Percentiles rank a stretch among this genome's conserved stretches.
Evolutionary conservation across 2,797 vertebrate species (phyloP).

Genomic region (Anguilla megastoma): DNA sequence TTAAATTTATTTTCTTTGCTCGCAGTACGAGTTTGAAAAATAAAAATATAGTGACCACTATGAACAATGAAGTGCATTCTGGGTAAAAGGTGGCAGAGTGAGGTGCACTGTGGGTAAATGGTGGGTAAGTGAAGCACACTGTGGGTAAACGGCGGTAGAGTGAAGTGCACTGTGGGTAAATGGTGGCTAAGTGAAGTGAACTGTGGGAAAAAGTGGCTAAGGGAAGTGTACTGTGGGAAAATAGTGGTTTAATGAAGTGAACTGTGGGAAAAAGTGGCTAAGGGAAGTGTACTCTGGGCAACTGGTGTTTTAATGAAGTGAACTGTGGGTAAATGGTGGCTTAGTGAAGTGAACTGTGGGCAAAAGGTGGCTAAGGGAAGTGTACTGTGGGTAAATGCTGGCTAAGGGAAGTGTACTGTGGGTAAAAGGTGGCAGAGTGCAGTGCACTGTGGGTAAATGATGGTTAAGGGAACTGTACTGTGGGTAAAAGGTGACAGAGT

Average conservation of each 20-base stretch:
- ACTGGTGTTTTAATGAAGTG: not conserved
- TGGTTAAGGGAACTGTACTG: not conserved
- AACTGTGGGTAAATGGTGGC: not conserved
- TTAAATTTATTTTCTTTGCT: not conserved
- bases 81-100: not conserved
- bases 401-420: not conserved
- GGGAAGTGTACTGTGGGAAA: not conserved
- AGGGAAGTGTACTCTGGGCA: not conserved
- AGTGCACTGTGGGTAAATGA: not conserved
- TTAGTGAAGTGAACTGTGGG: not conserved
- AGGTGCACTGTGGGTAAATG: not conserved
- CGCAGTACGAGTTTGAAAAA: not conserved
- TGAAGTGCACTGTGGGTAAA: not conserved
- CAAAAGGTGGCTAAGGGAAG: not conserved
- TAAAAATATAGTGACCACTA: not conserved
- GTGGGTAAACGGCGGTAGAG: not conserved
- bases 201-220: not conserved
- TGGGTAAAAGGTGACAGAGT: not conserved
- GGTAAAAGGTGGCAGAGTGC: not conserved
- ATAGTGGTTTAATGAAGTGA: not conserved
- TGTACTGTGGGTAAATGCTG: not conserved
- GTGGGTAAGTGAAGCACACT: not conserved
- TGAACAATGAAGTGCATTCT: not conserved
- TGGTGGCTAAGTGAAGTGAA: not conserved
- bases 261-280: not conserved